Evolutionary conservation across 2,113 vertebrate species (phyloP), one percentile per base, ranked within the genome.

Genomic region (Phoxinus phoxinus): DNA sequence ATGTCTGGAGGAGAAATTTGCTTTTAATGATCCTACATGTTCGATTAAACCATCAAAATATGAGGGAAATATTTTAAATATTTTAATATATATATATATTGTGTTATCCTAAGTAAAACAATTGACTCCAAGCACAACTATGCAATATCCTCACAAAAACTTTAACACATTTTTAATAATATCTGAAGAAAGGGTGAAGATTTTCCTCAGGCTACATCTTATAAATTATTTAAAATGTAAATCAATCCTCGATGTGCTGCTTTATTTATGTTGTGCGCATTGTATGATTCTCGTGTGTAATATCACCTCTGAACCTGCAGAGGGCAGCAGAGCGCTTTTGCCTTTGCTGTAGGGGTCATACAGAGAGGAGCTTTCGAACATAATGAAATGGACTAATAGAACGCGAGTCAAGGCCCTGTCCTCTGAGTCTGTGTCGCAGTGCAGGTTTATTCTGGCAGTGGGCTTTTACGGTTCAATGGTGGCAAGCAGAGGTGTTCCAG

Each of bases 361-460:
- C n/a, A 71, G 30, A 23, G 72, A 65, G 37, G 25, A 56, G 58
- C 23, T 23, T 85, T 76, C 8, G n/a, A 85, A 58, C 27, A 75
- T n/a, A 76, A 76, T 65, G 19, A 35, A 53, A 51, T 65, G 74
- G 46, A 41, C 84, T 73, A 30, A 41, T 58, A 51, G 84, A 71
- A 74, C 65, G 27, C 19, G 21, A 81, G 19, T 81, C 46, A 56
- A 84, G 75, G 35, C 37, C 73, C n/a, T 88, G 75, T 59, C 44
- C 27, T 69, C 25, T 78, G 32, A 71, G 63, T 80, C 78, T 81
- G 32, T 81, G 32, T 86, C 84, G 69, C 87, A 88, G 76, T 86
- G 67, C 87, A 84, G 76, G 58, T 78, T 84, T 13, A 79, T 73
- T 79, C 48, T 32, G 30, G 30, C 74, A 79, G 35, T 41, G 63